Base-by-base conservation (phyloP, 2,797 vertebrate species). In the Platyrinchus mystaceus region DNA sequence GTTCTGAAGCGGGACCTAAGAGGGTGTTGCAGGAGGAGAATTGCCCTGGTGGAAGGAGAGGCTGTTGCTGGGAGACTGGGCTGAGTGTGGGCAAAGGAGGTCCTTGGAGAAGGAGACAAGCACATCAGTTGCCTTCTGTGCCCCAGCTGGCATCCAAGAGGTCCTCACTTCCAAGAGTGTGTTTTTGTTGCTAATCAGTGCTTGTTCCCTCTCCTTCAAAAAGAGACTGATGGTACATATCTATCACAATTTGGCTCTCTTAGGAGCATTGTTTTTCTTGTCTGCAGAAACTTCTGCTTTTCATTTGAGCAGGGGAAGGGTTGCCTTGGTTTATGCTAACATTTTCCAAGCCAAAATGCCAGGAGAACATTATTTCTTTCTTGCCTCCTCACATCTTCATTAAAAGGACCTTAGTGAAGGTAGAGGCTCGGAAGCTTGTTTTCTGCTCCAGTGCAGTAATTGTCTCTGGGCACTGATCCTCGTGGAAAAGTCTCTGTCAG, bases 371-470 rank as follows among this genome's bases (percentile, higher is more conserved):
- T 93, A 53, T 95, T 81, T 97, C 91, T 34, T 87, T 96, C 91
- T 36, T 81, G 47, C 87, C 63, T 77, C 36, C 21, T 90, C 46
- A 26, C 47, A 19, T 93, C 94, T 96, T 95, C 56, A 70, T 93
- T 97, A 86, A 34, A 94, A 94, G 27, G 24, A 87, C 88, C 86
- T 91, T 93, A 93, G 95, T 36, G 60, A 95, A 96, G 95, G 59
- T n/a, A 62, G 74, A 97, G 68, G 90, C 94, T 97, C 36, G 79
- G 94, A 95, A 94, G 94, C 87, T 95, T 60, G 58, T 86, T 96
- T 95, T 96, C 95, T 93, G 80, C 90, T 93, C 81, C 63, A 52
- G 50, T 60, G 78, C 34, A 2, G 75, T 97, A 93, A 96, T 95
- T 97, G 95, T 97, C 83, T 95, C 94, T 47, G 88, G 96, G 95